Evolutionary conservation across 1,140 invertebrate genomes (phyloP).

Genomic region (Lysiphlebus fabarum): DNA sequence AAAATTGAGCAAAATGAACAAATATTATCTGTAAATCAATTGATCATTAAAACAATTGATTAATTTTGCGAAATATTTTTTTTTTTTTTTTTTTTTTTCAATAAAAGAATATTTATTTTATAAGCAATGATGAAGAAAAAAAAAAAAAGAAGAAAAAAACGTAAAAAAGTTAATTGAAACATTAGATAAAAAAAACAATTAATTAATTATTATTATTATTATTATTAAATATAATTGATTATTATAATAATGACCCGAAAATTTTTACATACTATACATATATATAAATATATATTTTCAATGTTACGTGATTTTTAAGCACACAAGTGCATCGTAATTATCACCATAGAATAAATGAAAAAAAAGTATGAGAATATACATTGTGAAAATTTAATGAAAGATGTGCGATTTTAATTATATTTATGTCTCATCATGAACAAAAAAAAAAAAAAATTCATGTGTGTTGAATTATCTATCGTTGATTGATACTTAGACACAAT

Average conservation of each 20-base stretch:
- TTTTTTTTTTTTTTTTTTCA: conserved; percentile 4
- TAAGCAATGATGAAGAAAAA: too few species aligned
- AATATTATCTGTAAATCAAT: conserved; percentile 1
- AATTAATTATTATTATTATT: conserved; percentile 9
- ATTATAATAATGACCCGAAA: conserved; percentile 52
- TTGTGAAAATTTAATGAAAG: conserved; percentile 28
- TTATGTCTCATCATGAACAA: conserved; percentile 46
- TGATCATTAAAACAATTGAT: neutral
- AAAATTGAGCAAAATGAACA: conserved; percentile 5
- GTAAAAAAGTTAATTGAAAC: conserved; percentile 7
- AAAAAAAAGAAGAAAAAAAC: too few species aligned
- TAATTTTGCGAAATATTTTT: neutral
- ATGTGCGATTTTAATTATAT: conserved; percentile 56
- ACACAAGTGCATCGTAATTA: conserved; percentile 38
- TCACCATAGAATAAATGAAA: conserved; percentile 3
- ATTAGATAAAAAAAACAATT: conserved; percentile 18
- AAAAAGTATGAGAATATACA: conserved; percentile 11
- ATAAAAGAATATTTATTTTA: conserved; percentile 6
- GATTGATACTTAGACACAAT: conserved; percentile 54
- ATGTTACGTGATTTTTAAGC: conserved; percentile 56
- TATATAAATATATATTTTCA: conserved; percentile 52
- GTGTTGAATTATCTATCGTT: conserved; percentile 51
- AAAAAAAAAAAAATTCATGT: conserved; percentile 26
- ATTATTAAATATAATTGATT: conserved; percentile 48
- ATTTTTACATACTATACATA: conserved; percentile 53